Base-by-base conservation (phyloP, 2,113 vertebrate genomes). In the Monopterus albus region DNA sequence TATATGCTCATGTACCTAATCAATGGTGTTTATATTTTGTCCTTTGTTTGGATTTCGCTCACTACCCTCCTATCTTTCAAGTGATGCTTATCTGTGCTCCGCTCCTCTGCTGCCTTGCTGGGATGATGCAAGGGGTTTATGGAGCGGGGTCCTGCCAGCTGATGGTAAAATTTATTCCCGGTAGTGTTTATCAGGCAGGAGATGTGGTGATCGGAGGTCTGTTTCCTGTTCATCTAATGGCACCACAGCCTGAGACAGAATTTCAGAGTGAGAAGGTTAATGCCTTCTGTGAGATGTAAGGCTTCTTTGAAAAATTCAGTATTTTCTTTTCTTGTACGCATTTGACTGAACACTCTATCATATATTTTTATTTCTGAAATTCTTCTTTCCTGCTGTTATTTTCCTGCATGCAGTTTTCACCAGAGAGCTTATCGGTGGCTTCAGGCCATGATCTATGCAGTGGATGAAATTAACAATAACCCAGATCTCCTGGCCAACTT, bases 401-500 rank as follows among this genome's bases (percentile, higher is more conserved):
- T 39, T 18, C 38, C 31, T 74, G 20, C 38, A 12, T 21, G 26
- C 29, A 45, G 36, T 78, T 88, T 87, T 43, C 73, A 88, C 60
- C 61, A 85, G 47, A 49, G 56, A 49, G 72, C 77, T 4, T 91
- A 86, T 49, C 68, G 74, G 38, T 88, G 75, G 85, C 66, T 89
- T 25, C 78, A 84, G 77, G 82, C 80, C 1, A 75, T 84, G 77
- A 82, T 85, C 39, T 92, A 88, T 52, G 55, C 79, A 26, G 83
- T 86, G 60, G 84, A 91, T 57, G 82, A 92, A 85, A 90, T 91
- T 18, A 90, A 89, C 63, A 73, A 55, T 42, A 83, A 77, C 42
- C 51, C 78, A 38, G 20, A 18, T 43, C 57, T 87, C 49, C 73
- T 91, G 29, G 73, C 82, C 11, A 90, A 51, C 21, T 20, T 92